A percentile compares a stretch with the other conserved stretches of the same genome.
These are phyloP conservation scores for Centrocercus urophasianus DNA, from an alignment of 2,113 vertebrate genomes.

Conservation along the genomic window DNA sequence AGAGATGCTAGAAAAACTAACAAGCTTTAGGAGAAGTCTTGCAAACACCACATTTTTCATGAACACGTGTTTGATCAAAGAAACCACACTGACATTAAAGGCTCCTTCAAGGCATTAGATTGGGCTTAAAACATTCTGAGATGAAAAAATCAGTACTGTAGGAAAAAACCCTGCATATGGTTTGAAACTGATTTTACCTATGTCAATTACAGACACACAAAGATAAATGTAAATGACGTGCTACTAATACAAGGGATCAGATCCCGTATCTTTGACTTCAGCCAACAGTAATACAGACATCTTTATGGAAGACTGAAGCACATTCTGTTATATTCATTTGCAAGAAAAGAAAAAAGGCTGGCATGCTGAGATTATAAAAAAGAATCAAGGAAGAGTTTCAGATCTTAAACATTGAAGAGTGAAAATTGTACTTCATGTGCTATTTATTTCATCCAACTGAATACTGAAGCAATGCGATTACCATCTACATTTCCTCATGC, in stretches of 20 bases:
- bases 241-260: neutral
- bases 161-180: neutral
- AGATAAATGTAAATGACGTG: neutral
- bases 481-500: neutral
- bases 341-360: neutral
- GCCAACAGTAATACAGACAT: neutral
- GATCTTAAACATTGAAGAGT: neutral
- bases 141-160: neutral
- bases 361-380: neutral
- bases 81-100: neutral
- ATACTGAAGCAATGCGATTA: neutral
- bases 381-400: neutral
- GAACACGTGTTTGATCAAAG: conserved; percentile 15
- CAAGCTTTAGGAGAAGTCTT: neutral
- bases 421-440: neutral
- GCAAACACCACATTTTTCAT: neutral
- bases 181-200: neutral
- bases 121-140: neutral
- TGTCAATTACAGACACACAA: neutral
- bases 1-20: neutral
- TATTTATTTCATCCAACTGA: neutral
- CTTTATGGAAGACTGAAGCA: neutral
- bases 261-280: neutral
- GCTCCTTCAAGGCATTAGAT: neutral
- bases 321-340: neutral